Conservation (phyloP, 2,113 vertebrate species). For the Pangasianodon gigas region DNA sequence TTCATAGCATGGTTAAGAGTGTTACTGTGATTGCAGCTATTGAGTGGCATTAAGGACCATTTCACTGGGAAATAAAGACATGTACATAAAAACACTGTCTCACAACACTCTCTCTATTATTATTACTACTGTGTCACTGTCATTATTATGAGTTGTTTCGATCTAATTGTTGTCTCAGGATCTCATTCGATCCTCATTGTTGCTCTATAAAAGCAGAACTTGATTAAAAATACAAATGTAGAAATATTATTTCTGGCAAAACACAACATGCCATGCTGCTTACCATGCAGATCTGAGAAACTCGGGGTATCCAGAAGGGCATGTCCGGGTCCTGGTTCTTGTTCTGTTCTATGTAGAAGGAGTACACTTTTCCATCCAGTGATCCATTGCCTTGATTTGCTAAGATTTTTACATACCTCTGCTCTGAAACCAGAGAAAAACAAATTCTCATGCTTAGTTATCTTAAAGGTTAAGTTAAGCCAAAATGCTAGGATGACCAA, state of each 20-base stretch:
- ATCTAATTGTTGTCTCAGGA: background rate
- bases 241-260: background rate
- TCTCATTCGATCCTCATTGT: background rate
- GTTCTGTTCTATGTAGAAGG: conserved; percentile 67
- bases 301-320: conserved; percentile 63
- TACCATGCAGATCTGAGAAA: conserved; percentile 72
- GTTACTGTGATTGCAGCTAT: background rate
- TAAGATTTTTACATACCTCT: conserved; percentile 65
- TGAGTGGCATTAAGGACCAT: background rate
- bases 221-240: background rate
- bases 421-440: conserved; percentile 56
- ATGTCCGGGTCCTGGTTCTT: background rate
- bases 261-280: background rate
- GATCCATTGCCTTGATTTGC: background rate
- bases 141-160: no score
- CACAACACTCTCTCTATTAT: background rate
- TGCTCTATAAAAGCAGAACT: background rate
- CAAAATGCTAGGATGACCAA: background rate
- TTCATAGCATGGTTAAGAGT: background rate
- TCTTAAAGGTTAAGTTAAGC: background rate
- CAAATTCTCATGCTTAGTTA: background rate
- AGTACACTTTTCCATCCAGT: conserved; percentile 63
- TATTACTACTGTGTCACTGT: no score
- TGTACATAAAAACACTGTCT: background rate
- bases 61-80: background rate